Evolutionary conservation across 1,140 invertebrate genomes (phyloP).

Genomic region (Drosophila lacertosa): DNA sequence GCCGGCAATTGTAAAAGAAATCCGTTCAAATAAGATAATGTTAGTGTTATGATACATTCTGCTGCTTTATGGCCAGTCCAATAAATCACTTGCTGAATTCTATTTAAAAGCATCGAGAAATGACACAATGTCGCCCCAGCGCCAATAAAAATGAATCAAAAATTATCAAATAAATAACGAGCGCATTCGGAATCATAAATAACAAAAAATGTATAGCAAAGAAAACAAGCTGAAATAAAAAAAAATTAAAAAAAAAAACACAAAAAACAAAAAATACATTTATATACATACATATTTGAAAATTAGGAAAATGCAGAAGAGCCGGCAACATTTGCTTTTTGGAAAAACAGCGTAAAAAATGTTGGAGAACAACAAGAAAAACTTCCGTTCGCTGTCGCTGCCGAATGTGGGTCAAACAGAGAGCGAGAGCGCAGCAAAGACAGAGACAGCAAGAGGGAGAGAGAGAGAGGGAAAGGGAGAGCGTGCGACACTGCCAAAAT

Average conservation of each 20-base stretch:
- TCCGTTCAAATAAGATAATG: slow-evolving; percentile 61
- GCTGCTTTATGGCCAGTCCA: slow-evolving; percentile 43
- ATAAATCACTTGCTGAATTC: slow-evolving; percentile 66
- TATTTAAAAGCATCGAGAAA: slow-evolving; percentile 66
- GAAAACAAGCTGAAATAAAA: slow-evolving; percentile 3
- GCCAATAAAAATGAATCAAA: slow-evolving; percentile 81
- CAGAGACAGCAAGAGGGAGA: slow-evolving; percentile 20
- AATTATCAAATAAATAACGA: slow-evolving; percentile 80
- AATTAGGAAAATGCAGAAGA: slow-evolving; percentile 33
- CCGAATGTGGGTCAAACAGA: slow-evolving; percentile 43
- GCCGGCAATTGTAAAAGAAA: slow-evolving; percentile 41
- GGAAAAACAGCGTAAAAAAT: slow-evolving; percentile 36
- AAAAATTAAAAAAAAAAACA: neutral
- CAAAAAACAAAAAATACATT: too few species aligned
- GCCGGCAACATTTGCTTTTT: slow-evolving; percentile 24
- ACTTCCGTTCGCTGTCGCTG: slow-evolving; percentile 61
- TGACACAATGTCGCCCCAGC: slow-evolving; percentile 68
- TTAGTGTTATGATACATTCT: slow-evolving; percentile 36
- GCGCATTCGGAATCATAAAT: slow-evolving; percentile 59
- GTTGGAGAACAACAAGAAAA: slow-evolving; percentile 52
- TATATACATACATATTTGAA: neutral
- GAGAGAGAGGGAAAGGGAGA: slow-evolving; percentile 3
- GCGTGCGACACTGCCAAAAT: slow-evolving; percentile 67
- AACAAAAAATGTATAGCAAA: slow-evolving; percentile 25
- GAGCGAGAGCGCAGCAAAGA: neutral